phyloP scores from a whole-genome alignment of 1,140 invertebrate genomes.

The Theocolax elegans region DNA sequence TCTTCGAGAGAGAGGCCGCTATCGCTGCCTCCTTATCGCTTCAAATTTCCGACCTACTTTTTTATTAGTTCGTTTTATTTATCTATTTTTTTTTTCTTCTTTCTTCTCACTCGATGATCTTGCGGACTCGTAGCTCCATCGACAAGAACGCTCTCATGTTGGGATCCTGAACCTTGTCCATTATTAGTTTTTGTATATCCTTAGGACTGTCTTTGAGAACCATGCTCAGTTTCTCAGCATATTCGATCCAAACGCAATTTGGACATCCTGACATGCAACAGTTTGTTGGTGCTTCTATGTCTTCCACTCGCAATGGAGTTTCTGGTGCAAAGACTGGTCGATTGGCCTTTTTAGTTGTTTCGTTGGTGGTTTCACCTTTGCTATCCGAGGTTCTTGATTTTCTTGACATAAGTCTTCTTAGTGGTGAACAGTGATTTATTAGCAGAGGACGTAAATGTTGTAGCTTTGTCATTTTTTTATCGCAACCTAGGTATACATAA shows the following conservation, averaged over 20 bases:
- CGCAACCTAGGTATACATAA: no score
- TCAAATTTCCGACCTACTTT: no score
- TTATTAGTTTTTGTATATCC: constrained; percentile 77
- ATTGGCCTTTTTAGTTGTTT: not conserved
- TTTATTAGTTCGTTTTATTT: no score
- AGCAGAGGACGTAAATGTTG: not conserved
- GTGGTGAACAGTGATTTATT: no score
- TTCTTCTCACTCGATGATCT: constrained; percentile 50
- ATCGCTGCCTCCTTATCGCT: not conserved
- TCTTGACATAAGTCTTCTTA: not conserved
- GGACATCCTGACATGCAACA: constrained; percentile 95
- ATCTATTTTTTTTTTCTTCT: no score
- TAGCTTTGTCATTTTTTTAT: constrained; percentile 17
- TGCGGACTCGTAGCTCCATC: constrained; percentile 74
- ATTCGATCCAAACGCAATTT: constrained; percentile 95
- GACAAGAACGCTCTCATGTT: constrained; percentile 83
- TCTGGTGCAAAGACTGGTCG: not conserved
- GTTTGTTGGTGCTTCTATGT: constrained; percentile 74
- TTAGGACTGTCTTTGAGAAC: constrained; percentile 76
- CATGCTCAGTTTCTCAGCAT: constrained; percentile 83
- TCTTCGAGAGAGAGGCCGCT: not conserved
- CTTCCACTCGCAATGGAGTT: not conserved
- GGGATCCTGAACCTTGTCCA: constrained; percentile 82
- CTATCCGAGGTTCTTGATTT: not conserved
- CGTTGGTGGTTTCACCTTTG: not conserved